Conservation (phyloP, 1,140 invertebrate genomes). For the Anastrepha ludens region DNA sequence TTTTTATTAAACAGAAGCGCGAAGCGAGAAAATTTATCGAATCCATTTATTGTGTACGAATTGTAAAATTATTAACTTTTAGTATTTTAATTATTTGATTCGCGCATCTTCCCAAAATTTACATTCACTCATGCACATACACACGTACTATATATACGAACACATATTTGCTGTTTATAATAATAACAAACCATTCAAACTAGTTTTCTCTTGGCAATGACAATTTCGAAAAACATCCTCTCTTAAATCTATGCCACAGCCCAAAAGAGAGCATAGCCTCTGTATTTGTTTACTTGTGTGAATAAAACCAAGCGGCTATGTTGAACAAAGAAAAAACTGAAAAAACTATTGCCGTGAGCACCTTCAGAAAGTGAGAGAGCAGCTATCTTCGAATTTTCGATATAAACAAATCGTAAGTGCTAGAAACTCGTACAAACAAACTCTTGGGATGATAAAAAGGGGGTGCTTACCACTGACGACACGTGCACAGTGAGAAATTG, state of each 20-base stretch:
- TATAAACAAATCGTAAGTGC: slow-evolving; percentile 46
- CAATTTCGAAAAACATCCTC: not conserved
- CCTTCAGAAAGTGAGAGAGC: not conserved
- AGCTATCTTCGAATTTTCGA: slow-evolving; percentile 37
- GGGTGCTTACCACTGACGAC: not conserved
- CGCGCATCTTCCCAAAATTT: not conserved
- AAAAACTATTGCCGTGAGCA: not conserved
- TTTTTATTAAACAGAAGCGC: slow-evolving; percentile 22
- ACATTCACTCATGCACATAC: not conserved
- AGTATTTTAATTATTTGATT: not conserved
- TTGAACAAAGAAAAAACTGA: not conserved
- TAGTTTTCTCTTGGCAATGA: not conserved
- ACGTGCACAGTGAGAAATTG: not conserved
- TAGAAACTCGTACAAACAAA: slow-evolving; percentile 10
- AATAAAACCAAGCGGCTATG: too few species aligned
- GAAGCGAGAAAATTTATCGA: not conserved
- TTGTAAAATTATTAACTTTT: not conserved
- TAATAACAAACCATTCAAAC: slow-evolving; percentile 43
- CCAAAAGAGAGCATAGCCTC: not conserved
- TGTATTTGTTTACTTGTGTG: not conserved
- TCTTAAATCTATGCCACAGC: not conserved
- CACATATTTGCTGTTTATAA: slow-evolving; percentile 1
- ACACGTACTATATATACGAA: too few species aligned
- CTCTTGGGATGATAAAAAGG: not conserved
- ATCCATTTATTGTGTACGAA: not conserved